Conservation (phyloP, 2,113 vertebrate species). For the Psittacara wagleri region DNA sequence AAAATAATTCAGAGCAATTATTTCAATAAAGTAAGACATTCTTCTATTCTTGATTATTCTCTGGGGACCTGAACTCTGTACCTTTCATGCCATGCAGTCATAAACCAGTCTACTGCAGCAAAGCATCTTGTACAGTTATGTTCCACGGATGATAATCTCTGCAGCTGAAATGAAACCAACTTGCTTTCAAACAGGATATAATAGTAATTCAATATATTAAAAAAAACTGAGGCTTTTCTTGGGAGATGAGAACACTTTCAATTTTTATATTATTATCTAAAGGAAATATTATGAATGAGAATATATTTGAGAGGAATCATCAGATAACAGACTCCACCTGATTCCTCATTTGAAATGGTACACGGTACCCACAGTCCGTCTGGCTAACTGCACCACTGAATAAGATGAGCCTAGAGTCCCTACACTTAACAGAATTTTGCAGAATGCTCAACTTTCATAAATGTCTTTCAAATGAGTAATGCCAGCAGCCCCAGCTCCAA, state of each 20-base stretch:
- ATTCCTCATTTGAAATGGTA: background rate
- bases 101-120: background rate
- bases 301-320: background rate
- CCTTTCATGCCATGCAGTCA: background rate
- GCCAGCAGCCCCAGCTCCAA: background rate
- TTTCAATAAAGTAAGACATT: background rate
- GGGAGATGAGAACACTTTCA: background rate
- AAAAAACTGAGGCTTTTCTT: background rate
- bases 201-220: background rate
- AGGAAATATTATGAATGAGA: background rate
- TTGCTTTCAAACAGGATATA: constrained; percentile 18
- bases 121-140: background rate
- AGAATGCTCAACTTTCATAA: background rate
- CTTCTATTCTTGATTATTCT: background rate
- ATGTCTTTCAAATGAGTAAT: background rate
- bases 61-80: background rate
- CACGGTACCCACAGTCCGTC: background rate
- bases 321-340: background rate
- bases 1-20: background rate
- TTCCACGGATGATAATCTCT: background rate
- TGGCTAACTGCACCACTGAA: background rate
- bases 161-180: background rate
- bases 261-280: background rate
- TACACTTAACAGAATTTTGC: background rate
- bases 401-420: background rate